Conservation (phyloP, 2,888 invertebrate species). For the Caenorhabditis japonica region DNA sequence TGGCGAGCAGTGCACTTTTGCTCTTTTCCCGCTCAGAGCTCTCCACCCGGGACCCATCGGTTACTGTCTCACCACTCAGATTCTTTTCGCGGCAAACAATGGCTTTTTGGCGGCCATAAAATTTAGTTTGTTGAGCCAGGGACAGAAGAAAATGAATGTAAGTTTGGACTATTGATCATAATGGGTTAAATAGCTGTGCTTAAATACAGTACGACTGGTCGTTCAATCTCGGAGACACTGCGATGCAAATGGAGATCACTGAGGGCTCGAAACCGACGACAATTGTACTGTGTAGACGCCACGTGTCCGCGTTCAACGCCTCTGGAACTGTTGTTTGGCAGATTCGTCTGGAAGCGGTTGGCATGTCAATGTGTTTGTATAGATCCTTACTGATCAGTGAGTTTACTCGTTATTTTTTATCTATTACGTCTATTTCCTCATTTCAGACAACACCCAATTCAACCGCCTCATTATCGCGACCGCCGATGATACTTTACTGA, state of each 20-base stretch:
- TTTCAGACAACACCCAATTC: slow-evolving; percentile 36
- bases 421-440: neutral
- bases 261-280: slow-evolving; percentile 42
- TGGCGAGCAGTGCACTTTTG: slow-evolving; percentile 62
- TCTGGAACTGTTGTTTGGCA: slow-evolving; percentile 49
- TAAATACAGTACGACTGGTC: slow-evolving; percentile 61
- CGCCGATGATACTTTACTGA: slow-evolving; percentile 43
- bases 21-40: slow-evolving; percentile 39
- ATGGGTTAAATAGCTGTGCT: neutral
- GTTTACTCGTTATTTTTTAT: neutral
- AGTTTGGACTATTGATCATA: neutral
- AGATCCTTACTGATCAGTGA: slow-evolving; percentile 19
- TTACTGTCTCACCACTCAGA: slow-evolving; percentile 34
- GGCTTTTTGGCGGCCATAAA: slow-evolving; percentile 48
- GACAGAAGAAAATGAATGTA: slow-evolving; percentile 57
- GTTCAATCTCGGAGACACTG: slow-evolving; percentile 58
- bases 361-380: slow-evolving; percentile 47
- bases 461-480: slow-evolving; percentile 52
- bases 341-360: slow-evolving; percentile 59
- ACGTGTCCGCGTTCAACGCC: slow-evolving; percentile 42
- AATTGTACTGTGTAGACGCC: slow-evolving; percentile 59
- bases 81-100: slow-evolving; percentile 53
- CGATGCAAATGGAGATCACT: slow-evolving; percentile 48
- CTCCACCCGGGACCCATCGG: slow-evolving; percentile 62
- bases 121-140: slow-evolving; percentile 54